These are phyloP conservation scores for Holacanthella duospinosa DNA, from an alignment of 2,888 invertebrate genomes.

Conservation along the genomic window DNA sequence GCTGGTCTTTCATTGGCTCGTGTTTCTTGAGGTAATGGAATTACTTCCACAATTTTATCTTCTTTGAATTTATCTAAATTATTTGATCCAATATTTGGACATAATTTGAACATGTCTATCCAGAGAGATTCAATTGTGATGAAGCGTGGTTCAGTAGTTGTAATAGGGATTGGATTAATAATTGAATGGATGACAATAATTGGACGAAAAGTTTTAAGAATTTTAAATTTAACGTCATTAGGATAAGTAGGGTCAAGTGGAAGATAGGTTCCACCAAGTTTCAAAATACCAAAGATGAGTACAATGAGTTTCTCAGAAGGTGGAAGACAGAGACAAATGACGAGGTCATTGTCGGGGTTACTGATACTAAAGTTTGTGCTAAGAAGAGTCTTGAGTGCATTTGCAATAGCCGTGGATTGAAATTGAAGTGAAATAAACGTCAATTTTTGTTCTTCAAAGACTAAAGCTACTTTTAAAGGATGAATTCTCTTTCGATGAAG, in stretches of 20 bases:
- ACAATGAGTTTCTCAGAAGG: slow-evolving; percentile 19
- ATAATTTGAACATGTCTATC: too few relatives aligned
- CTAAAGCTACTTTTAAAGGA: slow-evolving; percentile 3
- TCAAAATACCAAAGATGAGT: slow-evolving; percentile 52
- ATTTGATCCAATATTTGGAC: slow-evolving; percentile 2
- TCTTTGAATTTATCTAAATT: slow-evolving; percentile 4
- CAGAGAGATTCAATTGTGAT: slow-evolving; percentile 28
- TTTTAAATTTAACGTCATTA: slow-evolving; percentile 59
- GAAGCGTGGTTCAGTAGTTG: background rate
- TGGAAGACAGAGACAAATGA: slow-evolving; percentile 25
- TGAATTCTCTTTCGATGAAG: slow-evolving; percentile 2
- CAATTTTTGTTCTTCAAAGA: background rate
- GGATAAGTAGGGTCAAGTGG: slow-evolving; percentile 68
- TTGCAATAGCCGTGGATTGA: slow-evolving; percentile 10
- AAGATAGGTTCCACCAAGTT: slow-evolving; percentile 71
- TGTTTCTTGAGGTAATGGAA: background rate
- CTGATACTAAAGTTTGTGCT: slow-evolving; percentile 8
- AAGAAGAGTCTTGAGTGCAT: slow-evolving; percentile 5
- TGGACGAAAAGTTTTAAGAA: slow-evolving; percentile 62
- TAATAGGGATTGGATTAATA: slow-evolving; percentile 37
- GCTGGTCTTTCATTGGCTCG: slow-evolving; percentile 43
- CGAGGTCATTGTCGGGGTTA: slow-evolving; percentile 22
- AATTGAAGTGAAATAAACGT: slow-evolving; percentile 11
- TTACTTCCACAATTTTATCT: background rate
- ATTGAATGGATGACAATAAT: slow-evolving; percentile 57